Evolutionary conservation across 2,113 vertebrate genomes (phyloP).

Genomic region (Sakesphorus luctuosus): DNA sequence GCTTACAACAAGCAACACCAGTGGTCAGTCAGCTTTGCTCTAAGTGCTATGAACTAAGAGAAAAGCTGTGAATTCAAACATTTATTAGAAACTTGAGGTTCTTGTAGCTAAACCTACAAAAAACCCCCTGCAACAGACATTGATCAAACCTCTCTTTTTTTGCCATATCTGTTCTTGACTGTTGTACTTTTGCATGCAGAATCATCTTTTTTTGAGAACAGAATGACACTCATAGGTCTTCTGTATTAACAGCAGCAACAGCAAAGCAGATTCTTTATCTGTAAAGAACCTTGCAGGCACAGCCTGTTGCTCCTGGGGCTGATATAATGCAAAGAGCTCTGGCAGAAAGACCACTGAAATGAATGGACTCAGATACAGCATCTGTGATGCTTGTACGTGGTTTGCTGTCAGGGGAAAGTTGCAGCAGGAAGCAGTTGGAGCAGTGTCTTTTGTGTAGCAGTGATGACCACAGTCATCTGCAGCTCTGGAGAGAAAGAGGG

Average conservation of each 20-base stretch:
- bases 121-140: neutral
- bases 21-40: neutral
- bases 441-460: neutral
- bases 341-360: neutral
- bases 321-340: neutral
- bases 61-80: neutral
- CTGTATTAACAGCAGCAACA: neutral
- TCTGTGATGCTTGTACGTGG: neutral
- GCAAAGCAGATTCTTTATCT: neutral
- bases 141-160: neutral
- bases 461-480: neutral
- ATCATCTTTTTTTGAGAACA: neutral
- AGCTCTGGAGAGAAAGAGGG: neutral
- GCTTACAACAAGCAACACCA: neutral
- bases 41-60: neutral
- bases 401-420: neutral
- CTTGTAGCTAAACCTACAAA: neutral
- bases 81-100: neutral
- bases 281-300: neutral
- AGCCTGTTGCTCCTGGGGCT: neutral
- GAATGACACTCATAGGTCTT: neutral
- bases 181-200: neutral
- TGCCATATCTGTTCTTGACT: neutral
- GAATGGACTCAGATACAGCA: neutral
- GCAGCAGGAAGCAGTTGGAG: neutral